phyloP scores from a whole-genome alignment of 2,888 invertebrate genomes.

The Celastrina argiolus region DNA sequence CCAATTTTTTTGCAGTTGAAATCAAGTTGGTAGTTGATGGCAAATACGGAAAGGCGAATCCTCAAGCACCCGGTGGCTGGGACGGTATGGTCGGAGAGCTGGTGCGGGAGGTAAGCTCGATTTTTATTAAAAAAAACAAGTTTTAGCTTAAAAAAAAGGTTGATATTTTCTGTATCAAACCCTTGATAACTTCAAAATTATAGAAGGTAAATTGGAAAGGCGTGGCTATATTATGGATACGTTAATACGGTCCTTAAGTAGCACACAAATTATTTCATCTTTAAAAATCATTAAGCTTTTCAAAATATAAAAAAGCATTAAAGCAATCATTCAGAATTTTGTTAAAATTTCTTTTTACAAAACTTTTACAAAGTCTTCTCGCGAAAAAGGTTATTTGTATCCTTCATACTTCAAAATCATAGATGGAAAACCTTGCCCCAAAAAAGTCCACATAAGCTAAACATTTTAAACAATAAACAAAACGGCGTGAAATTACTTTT shows the following conservation, averaged over 20 bases:
- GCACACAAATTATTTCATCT: too few relatives aligned
- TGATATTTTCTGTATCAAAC: background rate
- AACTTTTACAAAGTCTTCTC: too few relatives aligned
- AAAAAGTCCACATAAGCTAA: background rate
- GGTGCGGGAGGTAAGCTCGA: constrained; percentile 84
- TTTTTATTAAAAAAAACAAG: background rate
- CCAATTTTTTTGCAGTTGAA: constrained; percentile 81
- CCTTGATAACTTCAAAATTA: background rate
- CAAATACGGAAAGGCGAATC: constrained; percentile 90
- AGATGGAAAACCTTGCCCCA: background rate
- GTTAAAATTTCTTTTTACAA: too few relatives aligned
- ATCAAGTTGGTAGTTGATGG: constrained; percentile 91
- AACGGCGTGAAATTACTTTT: constrained; percentile 7
- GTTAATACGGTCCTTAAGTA: too few relatives aligned
- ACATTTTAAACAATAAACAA: constrained; percentile 2
- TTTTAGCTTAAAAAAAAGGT: background rate
- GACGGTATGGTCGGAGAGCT: constrained; percentile 95
- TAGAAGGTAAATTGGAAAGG: too few relatives aligned
- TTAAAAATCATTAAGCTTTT: too few relatives aligned
- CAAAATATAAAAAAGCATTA: too few relatives aligned
- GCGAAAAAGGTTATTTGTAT: background rate
- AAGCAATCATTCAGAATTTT: too few relatives aligned
- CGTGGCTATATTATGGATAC: too few relatives aligned
- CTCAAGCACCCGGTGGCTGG: constrained; percentile 89
- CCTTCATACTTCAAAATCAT: background rate